phyloP scores from a whole-genome alignment of 1,140 invertebrate species.

The Coptotermes formosanus region DNA sequence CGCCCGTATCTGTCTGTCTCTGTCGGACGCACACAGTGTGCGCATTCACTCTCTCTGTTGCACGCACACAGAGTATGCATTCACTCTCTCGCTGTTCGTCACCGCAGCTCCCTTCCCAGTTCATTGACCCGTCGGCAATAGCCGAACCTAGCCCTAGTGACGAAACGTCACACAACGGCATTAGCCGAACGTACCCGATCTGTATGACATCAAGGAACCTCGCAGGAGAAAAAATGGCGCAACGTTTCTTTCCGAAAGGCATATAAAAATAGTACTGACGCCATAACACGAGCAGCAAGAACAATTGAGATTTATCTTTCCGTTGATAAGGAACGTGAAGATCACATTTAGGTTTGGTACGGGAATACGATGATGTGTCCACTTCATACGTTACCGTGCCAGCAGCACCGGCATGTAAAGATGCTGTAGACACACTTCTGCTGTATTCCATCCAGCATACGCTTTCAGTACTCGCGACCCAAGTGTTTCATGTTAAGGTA shows the following conservation, averaged over 20 bases:
- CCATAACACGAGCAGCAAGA: neutral
- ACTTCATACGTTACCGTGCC: neutral
- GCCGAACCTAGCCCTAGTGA: conserved; percentile 8
- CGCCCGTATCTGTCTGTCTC: neutral
- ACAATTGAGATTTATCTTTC: neutral
- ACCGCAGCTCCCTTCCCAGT: neutral
- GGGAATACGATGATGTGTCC: too few relatives aligned
- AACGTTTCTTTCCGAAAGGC: neutral
- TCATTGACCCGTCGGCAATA: neutral
- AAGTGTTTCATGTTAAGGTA: too few relatives aligned
- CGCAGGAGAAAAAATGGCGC: neutral
- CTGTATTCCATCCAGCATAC: too few relatives aligned
- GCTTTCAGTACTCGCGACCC: too few relatives aligned
- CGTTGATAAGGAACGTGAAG: neutral
- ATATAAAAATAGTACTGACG: neutral
- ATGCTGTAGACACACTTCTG: too few relatives aligned
- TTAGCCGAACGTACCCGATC: neutral
- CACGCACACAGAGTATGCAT: too few relatives aligned
- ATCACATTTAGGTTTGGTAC: too few relatives aligned
- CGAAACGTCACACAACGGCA: conserved; percentile 9
- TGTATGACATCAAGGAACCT: neutral
- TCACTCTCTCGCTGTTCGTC: neutral
- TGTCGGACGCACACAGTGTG: neutral
- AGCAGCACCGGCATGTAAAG: too few relatives aligned
- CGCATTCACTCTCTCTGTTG: neutral